Base-by-base conservation (phyloP, 2,888 invertebrate genomes). In the Pterobdella sp. region DNA sequence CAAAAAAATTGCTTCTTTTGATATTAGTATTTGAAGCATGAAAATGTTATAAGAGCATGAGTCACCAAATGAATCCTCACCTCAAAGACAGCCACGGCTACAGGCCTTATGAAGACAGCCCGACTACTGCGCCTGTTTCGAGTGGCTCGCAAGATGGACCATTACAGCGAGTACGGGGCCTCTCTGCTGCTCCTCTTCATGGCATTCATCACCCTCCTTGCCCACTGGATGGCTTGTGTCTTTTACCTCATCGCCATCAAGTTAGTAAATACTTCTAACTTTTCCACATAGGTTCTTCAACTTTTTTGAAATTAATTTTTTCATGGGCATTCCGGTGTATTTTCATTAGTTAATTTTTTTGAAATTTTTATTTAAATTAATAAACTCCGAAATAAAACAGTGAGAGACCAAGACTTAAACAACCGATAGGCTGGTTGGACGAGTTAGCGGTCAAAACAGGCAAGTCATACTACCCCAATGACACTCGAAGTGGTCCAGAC, bases 201-300 rank as follows among this genome's bases (percentile, higher is more conserved):
- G 82, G 82, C 83, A 14, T 78, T 80, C 66, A 84, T 84, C 77
- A 81, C 83, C 1, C 78, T 84, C 68, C 81, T 83, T 68, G 83
- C 81, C 37, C 84, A 84, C 77, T 84, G 84, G 84, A 78, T 84
- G 37, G 84, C 84, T 29, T 84, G 84, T 77, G 81, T 82, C 67
- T 84, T 84, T 79, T 84, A 84, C 77, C 81, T 82, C 76, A 84
- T 84, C 49, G 84, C 83, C 42, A 56, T 42, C 10, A 70, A 31
- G 70, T 70, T 26, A 52, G n/a, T 34, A 1, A 52, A 26, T 31
- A n/a, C n/a, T n/a, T n/a, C n/a, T n/a, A n/a, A n/a, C n/a, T n/a
- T n/a, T n/a, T n/a, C n/a, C n/a, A n/a, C n/a, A n/a, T n/a, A n/a
- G n/a, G n/a, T n/a, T n/a, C n/a, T n/a, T n/a, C n/a, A n/a, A n/a